phyloP scores from a whole-genome alignment of 2,797 vertebrate genomes.

The Darevskia nairensis region DNA sequence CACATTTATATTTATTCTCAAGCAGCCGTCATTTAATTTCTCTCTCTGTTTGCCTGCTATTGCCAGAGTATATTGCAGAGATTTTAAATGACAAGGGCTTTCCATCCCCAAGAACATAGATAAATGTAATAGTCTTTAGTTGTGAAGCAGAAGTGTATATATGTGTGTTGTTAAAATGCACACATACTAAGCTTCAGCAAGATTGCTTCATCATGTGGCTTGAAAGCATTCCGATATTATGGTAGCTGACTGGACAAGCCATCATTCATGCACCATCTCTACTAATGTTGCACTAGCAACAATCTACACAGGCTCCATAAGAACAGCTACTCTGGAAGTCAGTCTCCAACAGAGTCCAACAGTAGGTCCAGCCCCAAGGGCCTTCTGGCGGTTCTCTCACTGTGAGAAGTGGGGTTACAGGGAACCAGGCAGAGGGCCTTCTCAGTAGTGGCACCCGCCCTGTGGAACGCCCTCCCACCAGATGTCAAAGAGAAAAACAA shows the following conservation, averaged over 20 bases:
- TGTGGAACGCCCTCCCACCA: too few species aligned
- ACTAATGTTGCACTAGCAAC: not conserved
- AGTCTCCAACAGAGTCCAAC: not conserved
- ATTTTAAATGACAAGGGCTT: slow-evolving; percentile 1
- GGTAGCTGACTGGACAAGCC: not conserved
- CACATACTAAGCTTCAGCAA: not conserved
- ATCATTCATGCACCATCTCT: not conserved
- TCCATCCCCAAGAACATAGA: slow-evolving; percentile 4
- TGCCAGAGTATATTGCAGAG: slow-evolving; percentile 17
- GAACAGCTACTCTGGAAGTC: not conserved
- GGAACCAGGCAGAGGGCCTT: too few species aligned
- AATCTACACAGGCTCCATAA: not conserved
- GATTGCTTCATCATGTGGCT: not conserved
- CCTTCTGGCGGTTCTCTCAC: too few species aligned
- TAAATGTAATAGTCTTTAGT: not conserved
- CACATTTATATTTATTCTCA: slow-evolving; percentile 32
- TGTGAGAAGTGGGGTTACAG: too few species aligned
- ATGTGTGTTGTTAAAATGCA: not conserved
- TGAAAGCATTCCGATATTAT: not conserved
- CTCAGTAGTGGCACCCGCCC: too few species aligned
- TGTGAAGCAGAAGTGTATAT: not conserved
- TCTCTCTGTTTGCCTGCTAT: slow-evolving; percentile 4
- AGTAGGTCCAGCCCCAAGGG: too few species aligned
- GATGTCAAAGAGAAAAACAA: too few species aligned
- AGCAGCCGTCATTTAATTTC: slow-evolving; percentile 10